Evolutionary conservation across 1,140 invertebrate genomes (phyloP).

Genomic region (Drosophila ercepeae): DNA sequence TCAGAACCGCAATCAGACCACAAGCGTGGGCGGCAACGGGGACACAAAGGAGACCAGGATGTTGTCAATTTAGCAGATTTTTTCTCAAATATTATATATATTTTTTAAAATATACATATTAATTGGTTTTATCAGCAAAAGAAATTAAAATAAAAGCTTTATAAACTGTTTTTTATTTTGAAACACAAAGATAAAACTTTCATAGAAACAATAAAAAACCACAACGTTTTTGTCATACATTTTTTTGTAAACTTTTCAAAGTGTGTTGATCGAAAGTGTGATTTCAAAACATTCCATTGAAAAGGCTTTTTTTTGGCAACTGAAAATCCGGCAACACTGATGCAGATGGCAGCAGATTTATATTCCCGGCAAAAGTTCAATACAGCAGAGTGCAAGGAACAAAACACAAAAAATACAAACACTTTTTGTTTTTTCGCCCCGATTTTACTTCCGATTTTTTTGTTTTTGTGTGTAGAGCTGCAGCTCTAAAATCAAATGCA

Average conservation of each 20-base stretch:
- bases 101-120: too few relatives aligned
- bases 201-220: neutral
- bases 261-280: neutral
- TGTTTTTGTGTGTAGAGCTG: slow-evolving; percentile 18
- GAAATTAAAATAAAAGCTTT: neutral
- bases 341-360: slow-evolving; percentile 41
- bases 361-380: slow-evolving; percentile 47
- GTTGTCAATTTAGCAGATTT: neutral
- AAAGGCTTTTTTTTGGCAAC: neutral
- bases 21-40: slow-evolving; percentile 9
- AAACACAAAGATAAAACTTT: neutral
- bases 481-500: slow-evolving; percentile 75
- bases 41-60: neutral
- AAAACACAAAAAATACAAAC: slow-evolving; percentile 47
- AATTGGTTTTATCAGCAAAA: too few relatives aligned
- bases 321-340: slow-evolving; percentile 28
- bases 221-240: too few relatives aligned
- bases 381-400: slow-evolving; percentile 56
- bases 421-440: slow-evolving; percentile 15
- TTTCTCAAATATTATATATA: too few relatives aligned
- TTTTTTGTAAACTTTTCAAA: neutral
- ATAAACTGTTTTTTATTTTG: neutral
- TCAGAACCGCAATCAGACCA: slow-evolving; percentile 48
- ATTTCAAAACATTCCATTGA: neutral
- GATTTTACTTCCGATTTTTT: slow-evolving; percentile 13